Percentiles rank a stretch among this genome's conserved stretches.
phyloP scores from a whole-genome alignment of 2,797 vertebrate genomes.

The Steatocranus sp. region DNA sequence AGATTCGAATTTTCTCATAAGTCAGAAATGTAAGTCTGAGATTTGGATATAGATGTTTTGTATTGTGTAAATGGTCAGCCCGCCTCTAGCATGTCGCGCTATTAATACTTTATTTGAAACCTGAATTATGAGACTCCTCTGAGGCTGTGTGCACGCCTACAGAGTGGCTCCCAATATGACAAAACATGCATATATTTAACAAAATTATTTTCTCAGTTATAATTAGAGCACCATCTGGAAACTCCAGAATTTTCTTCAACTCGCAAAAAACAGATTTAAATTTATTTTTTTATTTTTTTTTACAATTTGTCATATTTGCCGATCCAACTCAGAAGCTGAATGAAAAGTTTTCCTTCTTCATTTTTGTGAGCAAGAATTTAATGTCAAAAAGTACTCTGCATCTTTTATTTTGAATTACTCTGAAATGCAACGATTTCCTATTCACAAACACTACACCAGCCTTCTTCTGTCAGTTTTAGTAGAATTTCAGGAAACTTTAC shows the following conservation, averaged over 20 bases:
- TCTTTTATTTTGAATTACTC: neutral
- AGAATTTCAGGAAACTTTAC: neutral
- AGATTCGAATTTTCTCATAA: neutral
- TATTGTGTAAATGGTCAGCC: neutral
- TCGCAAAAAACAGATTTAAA: fast-evolving
- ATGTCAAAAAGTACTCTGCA: neutral
- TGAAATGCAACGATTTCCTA: neutral
- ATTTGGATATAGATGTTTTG: neutral
- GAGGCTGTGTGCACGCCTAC: neutral
- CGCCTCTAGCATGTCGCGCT: neutral
- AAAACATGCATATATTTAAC: neutral
- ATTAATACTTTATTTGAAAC: neutral
- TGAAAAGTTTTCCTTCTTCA: neutral
- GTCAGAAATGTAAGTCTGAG: neutral
- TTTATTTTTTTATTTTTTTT: neutral
- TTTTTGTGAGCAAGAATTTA: neutral
- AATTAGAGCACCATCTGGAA: neutral
- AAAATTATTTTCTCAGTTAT: neutral
- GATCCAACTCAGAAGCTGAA: neutral
- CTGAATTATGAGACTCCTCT: neutral
- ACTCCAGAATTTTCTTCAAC: neutral
- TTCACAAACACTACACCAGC: neutral
- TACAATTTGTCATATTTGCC: neutral
- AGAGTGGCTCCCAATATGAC: neutral
- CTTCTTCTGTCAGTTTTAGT: neutral